phyloP scores from a whole-genome alignment of 2,888 invertebrate species.

The Encarsia formosa region DNA sequence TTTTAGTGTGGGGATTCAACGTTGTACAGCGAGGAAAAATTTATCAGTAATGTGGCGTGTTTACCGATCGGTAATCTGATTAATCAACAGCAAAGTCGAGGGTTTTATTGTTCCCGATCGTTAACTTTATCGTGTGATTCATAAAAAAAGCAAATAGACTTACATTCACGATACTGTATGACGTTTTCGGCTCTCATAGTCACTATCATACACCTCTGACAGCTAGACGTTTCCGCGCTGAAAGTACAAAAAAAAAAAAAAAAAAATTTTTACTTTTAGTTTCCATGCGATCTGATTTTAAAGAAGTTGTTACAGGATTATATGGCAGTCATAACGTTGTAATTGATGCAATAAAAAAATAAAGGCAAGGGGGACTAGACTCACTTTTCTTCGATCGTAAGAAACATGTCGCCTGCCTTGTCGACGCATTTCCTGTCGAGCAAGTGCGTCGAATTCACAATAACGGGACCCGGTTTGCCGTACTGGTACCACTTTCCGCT shows the following conservation, averaged over 20 bases:
- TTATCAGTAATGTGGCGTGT: too few relatives aligned
- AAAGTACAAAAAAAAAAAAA: constrained; percentile 32
- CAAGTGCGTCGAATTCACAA: constrained; percentile 53
- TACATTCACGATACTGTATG: constrained; percentile 59
- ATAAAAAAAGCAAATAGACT: constrained; percentile 39
- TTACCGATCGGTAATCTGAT: too few relatives aligned
- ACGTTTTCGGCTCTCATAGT: constrained; percentile 56
- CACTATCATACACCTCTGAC: constrained; percentile 56
- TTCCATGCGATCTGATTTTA: too few relatives aligned
- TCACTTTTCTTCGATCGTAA: constrained; percentile 20
- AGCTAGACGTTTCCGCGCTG: constrained; percentile 47
- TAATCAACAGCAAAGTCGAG: too few relatives aligned
- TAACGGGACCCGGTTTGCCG: constrained; percentile 54
- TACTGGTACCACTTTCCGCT: constrained; percentile 73
- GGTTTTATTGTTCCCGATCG: constrained; percentile 11
- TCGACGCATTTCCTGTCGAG: constrained; percentile 63
- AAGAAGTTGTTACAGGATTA: too few relatives aligned
- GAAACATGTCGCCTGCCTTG: constrained; percentile 53
- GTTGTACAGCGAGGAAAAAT: too few relatives aligned
- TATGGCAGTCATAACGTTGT: too few relatives aligned
- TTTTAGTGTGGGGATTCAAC: too few relatives aligned
- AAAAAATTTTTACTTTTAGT: too few relatives aligned
- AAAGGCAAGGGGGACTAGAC: constrained; percentile 1
- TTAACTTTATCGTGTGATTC: constrained; percentile 5
- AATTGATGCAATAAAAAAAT: too few relatives aligned